Percentiles rank a stretch among this genome's conserved stretches.
These are phyloP conservation scores for Caradrina clavipalpis DNA, from an alignment of 2,888 invertebrate genomes.

Conservation along the genomic window DNA sequence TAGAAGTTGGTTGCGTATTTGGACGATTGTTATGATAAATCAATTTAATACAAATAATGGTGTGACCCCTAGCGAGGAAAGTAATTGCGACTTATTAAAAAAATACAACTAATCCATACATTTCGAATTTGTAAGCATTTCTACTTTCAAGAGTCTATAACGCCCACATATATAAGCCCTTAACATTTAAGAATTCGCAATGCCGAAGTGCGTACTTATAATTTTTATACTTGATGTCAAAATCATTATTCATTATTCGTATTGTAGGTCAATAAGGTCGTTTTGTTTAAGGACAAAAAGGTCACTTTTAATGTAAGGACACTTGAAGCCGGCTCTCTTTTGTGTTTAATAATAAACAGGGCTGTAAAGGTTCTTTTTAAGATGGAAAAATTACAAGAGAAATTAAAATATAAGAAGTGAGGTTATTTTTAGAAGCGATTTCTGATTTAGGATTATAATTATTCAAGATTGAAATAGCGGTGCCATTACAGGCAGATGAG, in stretches of 20 bases:
- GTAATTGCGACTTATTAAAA: too few relatives aligned
- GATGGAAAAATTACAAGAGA: neutral
- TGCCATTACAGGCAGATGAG: too few relatives aligned
- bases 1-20: too few relatives aligned
- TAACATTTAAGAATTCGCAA: neutral
- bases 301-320: conserved; percentile 17
- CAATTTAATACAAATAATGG: too few relatives aligned
- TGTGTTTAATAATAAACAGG: neutral
- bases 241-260: conserved; percentile 9
- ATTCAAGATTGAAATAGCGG: neutral
- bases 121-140: too few relatives aligned
- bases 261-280: conserved; percentile 6
- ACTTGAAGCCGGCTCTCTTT: neutral
- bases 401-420: neutral
- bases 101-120: too few relatives aligned
- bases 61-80: too few relatives aligned
- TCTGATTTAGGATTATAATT: neutral
- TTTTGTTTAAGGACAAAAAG: conserved; percentile 29
- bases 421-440: neutral
- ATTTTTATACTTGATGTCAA: conserved; percentile 21
- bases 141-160: too few relatives aligned
- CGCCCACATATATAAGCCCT: neutral
- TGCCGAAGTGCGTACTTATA: conserved; percentile 6
- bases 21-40: too few relatives aligned
- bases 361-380: neutral